Percentiles rank a stretch among this genome's conserved stretches.
These are phyloP conservation scores for Oceanodroma leucorhoa DNA, from an alignment of 2,797 vertebrate genomes.

Conservation along the genomic window DNA sequence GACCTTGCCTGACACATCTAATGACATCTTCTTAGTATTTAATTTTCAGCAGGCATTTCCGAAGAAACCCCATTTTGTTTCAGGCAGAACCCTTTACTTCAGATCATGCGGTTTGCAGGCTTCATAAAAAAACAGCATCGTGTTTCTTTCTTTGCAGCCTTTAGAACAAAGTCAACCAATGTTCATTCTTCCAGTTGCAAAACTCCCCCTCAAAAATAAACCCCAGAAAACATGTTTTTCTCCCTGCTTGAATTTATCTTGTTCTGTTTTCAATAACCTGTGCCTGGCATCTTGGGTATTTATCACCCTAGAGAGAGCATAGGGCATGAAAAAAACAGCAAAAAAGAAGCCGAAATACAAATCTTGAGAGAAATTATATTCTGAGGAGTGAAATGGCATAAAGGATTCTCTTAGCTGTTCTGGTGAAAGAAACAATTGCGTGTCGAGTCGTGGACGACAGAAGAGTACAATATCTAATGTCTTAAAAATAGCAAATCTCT, in stretches of 20 bases:
- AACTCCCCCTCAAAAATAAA: neutral
- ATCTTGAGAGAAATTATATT: neutral
- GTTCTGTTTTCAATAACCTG: slow-evolving; percentile 21
- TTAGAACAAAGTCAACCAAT: neutral
- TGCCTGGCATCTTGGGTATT: neutral
- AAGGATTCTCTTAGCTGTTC: neutral
- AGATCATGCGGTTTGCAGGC: neutral
- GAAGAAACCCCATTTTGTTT: neutral
- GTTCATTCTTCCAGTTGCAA: neutral
- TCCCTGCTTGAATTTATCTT: neutral
- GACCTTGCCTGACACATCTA: neutral
- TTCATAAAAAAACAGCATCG: neutral
- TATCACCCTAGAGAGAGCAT: neutral
- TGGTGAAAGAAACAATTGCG: neutral
- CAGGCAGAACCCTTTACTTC: neutral
- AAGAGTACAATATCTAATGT: neutral
- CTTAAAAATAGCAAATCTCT: neutral
- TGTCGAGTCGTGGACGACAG: neutral
- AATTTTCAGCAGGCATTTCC: neutral
- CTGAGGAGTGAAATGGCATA: neutral
- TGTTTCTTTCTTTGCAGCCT: neutral
- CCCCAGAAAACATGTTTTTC: neutral
- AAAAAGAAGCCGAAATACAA: neutral
- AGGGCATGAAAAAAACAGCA: neutral
- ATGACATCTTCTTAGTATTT: neutral